Conservation (phyloP, 2,888 invertebrate species). For the Chrysolina americana region DNA sequence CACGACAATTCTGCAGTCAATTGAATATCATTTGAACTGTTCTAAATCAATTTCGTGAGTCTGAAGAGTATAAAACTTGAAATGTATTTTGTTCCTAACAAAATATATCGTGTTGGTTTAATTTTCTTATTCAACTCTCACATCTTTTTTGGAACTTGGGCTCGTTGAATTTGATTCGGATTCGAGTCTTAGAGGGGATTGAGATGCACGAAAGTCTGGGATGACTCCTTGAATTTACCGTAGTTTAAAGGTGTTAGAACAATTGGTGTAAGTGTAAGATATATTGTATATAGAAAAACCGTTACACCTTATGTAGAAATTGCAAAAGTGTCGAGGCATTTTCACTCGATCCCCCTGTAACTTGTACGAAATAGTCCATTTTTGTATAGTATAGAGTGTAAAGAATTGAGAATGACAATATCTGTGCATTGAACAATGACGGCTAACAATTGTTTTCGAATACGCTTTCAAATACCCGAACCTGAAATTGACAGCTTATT, state of each 20-base stretch:
- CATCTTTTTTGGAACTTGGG: no score
- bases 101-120: no score
- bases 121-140: no score
- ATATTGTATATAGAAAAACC: background rate
- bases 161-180: no score
- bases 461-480: constrained; percentile 40
- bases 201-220: background rate
- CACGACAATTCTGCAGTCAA: no score
- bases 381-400: constrained; percentile 50
- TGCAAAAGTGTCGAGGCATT: background rate
- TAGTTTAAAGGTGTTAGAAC: constrained; percentile 12
- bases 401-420: constrained; percentile 55
- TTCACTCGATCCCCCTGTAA: background rate
- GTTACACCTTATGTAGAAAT: background rate
- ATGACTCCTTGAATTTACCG: background rate
- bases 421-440: constrained; percentile 42
- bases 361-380: constrained; percentile 39
- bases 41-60: no score
- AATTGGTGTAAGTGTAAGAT: constrained; percentile 10
- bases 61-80: no score
- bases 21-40: no score
- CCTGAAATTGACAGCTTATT: constrained; percentile 51
- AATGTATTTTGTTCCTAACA: no score
- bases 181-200: no score
- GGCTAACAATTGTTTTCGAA: constrained; percentile 39